Evolutionary conservation across 2,888 invertebrate species (phyloP).

Genomic region (Spodoptera picta): DNA sequence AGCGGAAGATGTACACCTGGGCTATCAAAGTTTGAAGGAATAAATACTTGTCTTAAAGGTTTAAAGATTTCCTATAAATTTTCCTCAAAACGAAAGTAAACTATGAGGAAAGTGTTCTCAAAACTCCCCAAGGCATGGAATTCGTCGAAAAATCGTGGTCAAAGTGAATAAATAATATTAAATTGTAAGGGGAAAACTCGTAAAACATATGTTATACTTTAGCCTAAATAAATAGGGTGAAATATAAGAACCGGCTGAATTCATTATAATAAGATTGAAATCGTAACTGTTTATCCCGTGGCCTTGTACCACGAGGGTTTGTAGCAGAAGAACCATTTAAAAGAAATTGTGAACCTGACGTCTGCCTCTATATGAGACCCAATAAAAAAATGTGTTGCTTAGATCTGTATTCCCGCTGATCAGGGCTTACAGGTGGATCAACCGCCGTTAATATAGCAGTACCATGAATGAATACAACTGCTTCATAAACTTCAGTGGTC

Average conservation of each 20-base stretch:
- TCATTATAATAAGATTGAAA: constrained; percentile 35
- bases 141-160: too few relatives aligned
- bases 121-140: too few relatives aligned
- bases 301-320: background rate
- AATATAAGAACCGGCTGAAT: constrained; percentile 27
- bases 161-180: background rate
- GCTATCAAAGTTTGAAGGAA: too few relatives aligned
- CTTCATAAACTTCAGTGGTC: too few relatives aligned
- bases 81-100: too few relatives aligned
- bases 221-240: constrained; percentile 31
- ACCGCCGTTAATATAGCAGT: background rate
- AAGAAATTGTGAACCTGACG: too few relatives aligned
- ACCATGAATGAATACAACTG: too few relatives aligned
- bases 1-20: too few relatives aligned
- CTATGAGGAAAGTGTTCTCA: too few relatives aligned
- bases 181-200: background rate
- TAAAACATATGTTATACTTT: constrained; percentile 8
- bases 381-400: background rate
- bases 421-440: background rate
- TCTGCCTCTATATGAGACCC: too few relatives aligned
- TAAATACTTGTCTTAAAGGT: too few relatives aligned
- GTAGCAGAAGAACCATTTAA: constrained; percentile 7
- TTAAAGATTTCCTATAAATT: too few relatives aligned
- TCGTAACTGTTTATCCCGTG: constrained; percentile 1
- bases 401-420: background rate